A percentile compares a stretch with the other conserved stretches of the same genome.
phyloP scores from a whole-genome alignment of 2,888 invertebrate genomes.

The Polia nebulosa region DNA sequence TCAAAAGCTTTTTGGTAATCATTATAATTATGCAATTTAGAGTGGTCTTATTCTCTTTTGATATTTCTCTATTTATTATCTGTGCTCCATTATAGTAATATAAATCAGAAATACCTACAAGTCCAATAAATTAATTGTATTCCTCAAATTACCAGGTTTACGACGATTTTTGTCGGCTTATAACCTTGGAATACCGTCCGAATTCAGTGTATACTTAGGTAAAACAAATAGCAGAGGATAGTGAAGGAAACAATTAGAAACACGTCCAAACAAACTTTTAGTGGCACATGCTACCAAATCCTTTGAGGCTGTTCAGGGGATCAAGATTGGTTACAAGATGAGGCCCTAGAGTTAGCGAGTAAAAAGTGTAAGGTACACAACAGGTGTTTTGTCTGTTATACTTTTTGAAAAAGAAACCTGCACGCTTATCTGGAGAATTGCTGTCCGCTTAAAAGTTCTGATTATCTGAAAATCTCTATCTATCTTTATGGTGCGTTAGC shows the following conservation, averaged over 20 bases:
- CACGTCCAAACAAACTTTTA: constrained; percentile 44
- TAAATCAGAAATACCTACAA: neutral
- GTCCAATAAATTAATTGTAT: constrained; percentile 29
- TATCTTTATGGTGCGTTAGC: no score
- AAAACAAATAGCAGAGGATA: constrained; percentile 29
- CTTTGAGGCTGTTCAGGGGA: constrained; percentile 26
- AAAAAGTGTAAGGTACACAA: neutral
- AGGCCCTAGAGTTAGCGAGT: neutral
- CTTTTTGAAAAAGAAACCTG: neutral
- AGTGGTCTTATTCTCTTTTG: no score
- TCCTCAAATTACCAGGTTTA: constrained; percentile 16
- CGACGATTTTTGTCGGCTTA: neutral
- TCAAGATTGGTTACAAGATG: constrained; percentile 21
- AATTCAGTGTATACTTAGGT: constrained; percentile 1
- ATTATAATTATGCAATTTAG: no score
- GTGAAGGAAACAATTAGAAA: constrained; percentile 47
- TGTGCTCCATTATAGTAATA: no score
- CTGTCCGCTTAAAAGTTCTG: no score
- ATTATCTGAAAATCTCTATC: no score
- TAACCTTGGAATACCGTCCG: constrained; percentile 1
- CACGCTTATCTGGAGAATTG: neutral
- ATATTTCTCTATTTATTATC: no score
- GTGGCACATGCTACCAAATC: constrained; percentile 43
- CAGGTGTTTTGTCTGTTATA: neutral
- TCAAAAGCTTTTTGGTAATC: no score